Evolutionary conservation across 2,113 vertebrate genomes (phyloP).

Genomic region (Xyrauchen texanus): DNA sequence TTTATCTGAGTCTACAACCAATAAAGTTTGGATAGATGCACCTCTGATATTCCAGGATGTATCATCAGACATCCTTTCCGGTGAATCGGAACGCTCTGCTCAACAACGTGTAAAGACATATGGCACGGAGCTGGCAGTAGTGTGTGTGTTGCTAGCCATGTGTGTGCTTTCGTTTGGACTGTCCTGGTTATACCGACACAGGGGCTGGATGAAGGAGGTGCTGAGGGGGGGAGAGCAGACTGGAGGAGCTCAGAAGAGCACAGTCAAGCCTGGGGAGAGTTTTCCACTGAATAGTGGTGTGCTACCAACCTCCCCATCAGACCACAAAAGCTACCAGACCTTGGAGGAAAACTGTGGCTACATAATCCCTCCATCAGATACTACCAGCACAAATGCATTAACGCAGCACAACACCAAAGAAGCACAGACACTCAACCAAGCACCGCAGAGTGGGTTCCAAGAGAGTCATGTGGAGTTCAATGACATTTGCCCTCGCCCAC

Average conservation of each 20-base stretch:
- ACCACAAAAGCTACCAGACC: constrained; percentile 94
- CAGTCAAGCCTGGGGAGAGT: constrained; percentile 71
- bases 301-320: constrained; percentile 71
- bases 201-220: constrained; percentile 83
- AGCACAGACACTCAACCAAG: constrained; percentile 74
- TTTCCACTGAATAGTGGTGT: constrained; percentile 84
- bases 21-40: constrained; percentile 69
- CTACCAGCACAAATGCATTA: constrained; percentile 56
- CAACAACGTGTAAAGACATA: constrained; percentile 81
- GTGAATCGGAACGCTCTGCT: constrained; percentile 55
- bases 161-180: constrained; percentile 78
- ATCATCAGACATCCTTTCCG: constrained; percentile 67
- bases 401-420: constrained; percentile 74
- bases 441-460: constrained; percentile 78
- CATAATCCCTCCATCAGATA: constrained; percentile 76
- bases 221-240: constrained; percentile 84
- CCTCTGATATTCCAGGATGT: constrained; percentile 56
- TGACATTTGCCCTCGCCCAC: constrained; percentile 81
- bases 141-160: constrained; percentile 80
- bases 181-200: constrained; percentile 84
- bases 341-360: constrained; percentile 85
- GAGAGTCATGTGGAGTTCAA: constrained; percentile 89
- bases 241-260: constrained; percentile 72
- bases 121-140: constrained; percentile 91
- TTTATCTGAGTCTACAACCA: constrained; percentile 64